These are phyloP conservation scores for Rhamnusium bicolor DNA, from an alignment of 2,888 invertebrate species.

Conservation along the genomic window DNA sequence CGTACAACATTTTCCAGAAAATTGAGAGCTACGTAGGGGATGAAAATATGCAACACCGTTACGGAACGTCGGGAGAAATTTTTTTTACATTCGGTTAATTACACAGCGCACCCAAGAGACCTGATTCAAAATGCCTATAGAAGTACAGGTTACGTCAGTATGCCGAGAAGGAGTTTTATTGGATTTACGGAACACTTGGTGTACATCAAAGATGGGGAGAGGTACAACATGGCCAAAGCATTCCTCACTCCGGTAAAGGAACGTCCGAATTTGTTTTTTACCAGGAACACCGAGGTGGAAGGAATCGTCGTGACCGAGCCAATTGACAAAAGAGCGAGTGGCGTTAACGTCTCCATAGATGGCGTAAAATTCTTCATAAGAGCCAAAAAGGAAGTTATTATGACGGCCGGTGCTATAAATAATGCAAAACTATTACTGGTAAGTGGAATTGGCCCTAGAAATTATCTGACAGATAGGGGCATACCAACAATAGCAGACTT, in stretches of 20 bases:
- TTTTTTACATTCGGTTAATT: conserved; percentile 41
- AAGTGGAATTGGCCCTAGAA: conserved; percentile 74
- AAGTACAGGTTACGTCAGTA: conserved; percentile 86
- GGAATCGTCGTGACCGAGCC: conserved; percentile 77
- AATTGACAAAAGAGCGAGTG: conserved; percentile 72
- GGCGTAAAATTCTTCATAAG: conserved; percentile 46
- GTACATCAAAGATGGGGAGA: conserved; percentile 49
- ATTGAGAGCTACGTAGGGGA: conserved; percentile 72
- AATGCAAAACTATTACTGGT: conserved; percentile 77
- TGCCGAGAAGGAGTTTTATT: conserved; percentile 62
- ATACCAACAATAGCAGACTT: conserved; percentile 56
- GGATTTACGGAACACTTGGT: conserved; percentile 46
- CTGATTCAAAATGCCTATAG: conserved; percentile 78
- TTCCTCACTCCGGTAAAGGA: conserved; percentile 84
- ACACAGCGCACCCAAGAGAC: conserved; percentile 38
- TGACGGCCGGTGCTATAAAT: conserved; percentile 77
- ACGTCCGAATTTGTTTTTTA: conserved; percentile 82
- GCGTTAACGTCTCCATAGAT: conserved; percentile 53
- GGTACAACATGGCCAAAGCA: conserved; percentile 76
- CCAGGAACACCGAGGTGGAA: conserved; percentile 81
- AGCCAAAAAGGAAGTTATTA: conserved; percentile 74
- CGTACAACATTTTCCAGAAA: conserved; percentile 85
- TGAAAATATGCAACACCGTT: conserved; percentile 14
- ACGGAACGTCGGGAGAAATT: conserved; percentile 45
- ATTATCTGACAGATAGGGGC: conserved; percentile 65